These are phyloP conservation scores for Torymus tubicola DNA, from an alignment of 2,888 invertebrate genomes.

Conservation along the genomic window DNA sequence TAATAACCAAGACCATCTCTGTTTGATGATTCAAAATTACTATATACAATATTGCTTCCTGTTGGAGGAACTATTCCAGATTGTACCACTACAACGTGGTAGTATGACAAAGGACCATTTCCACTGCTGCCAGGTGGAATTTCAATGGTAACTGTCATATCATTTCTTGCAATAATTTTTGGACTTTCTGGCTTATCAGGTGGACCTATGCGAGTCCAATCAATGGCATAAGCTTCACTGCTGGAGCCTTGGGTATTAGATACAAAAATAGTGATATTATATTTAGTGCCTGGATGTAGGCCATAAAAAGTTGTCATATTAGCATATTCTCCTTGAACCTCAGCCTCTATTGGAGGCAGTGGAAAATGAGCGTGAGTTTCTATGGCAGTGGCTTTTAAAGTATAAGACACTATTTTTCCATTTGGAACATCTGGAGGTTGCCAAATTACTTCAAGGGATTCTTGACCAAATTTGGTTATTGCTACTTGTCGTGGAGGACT, in stretches of 20 bases:
- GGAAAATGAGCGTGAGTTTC: constrained; percentile 68
- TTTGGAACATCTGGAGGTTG: constrained; percentile 76
- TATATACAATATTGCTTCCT: constrained; percentile 78
- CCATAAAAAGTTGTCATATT: constrained; percentile 72
- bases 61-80: constrained; percentile 81
- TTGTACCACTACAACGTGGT: constrained; percentile 86
- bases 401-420: constrained; percentile 76
- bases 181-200: constrained; percentile 82
- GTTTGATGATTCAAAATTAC: constrained; percentile 82
- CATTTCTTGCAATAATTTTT: constrained; percentile 80
- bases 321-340: constrained; percentile 71
- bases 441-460: constrained; percentile 74
- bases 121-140: constrained; percentile 84
- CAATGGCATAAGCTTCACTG: constrained; percentile 78
- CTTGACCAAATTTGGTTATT: constrained; percentile 78
- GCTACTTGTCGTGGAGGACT: constrained; percentile 83
- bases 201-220: constrained; percentile 87
- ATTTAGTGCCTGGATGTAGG: constrained; percentile 86
- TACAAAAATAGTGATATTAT: constrained; percentile 85
- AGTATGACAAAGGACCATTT: constrained; percentile 87
- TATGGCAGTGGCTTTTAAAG: constrained; percentile 71
- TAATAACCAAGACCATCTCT: constrained; percentile 87
- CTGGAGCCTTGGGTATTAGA: constrained; percentile 81
- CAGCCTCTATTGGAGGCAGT: constrained; percentile 67
- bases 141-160: constrained; percentile 82